Percentiles rank a stretch among this genome's conserved stretches.
Evolutionary conservation across 2,797 vertebrate genomes (phyloP).

Genomic region (Acanthopagrus latus): DNA sequence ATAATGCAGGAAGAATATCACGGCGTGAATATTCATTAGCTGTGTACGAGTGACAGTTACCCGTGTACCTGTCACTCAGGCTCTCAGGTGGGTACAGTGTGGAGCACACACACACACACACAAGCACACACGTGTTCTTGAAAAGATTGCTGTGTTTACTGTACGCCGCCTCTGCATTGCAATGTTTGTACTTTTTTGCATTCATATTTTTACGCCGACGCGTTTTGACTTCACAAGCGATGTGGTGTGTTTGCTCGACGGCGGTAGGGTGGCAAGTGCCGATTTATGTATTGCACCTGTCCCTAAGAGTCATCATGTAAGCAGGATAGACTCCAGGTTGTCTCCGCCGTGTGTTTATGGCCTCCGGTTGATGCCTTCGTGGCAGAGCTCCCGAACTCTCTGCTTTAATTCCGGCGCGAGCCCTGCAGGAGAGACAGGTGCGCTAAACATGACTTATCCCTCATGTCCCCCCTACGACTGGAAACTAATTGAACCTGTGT

Average conservation of each 20-base stretch:
- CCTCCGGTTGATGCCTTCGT: constrained; percentile 56
- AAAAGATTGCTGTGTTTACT: constrained; percentile 30
- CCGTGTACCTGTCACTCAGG: constrained; percentile 77
- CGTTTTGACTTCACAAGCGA: constrained; percentile 41
- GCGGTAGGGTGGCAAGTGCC: not conserved
- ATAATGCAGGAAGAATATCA: constrained; percentile 62
- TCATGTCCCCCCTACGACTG: constrained; percentile 37
- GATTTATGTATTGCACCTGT: constrained; percentile 71
- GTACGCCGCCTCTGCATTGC: constrained; percentile 9
- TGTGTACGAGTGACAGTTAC: constrained; percentile 67
- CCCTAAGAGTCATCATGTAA: constrained; percentile 55
- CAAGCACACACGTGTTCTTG: constrained; percentile 20
- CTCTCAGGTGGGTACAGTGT: constrained; percentile 56
- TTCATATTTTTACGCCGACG: constrained; percentile 40
- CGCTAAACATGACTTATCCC: constrained; percentile 77
- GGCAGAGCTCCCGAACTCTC: constrained; percentile 55
- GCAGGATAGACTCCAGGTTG: constrained; percentile 56
- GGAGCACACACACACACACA: constrained; percentile 23
- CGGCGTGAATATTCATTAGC: constrained; percentile 81
- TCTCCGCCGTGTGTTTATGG: constrained; percentile 71
- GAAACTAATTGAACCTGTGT: constrained; percentile 67
- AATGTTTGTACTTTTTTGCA: constrained; percentile 30
- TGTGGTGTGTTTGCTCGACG: constrained; percentile 26
- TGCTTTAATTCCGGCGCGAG: constrained; percentile 62
- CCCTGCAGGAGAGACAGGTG: constrained; percentile 66